These are phyloP conservation scores for Drosophila sechellia DNA, from an alignment of 1,140 invertebrate genomes.

Conservation along the genomic window DNA sequence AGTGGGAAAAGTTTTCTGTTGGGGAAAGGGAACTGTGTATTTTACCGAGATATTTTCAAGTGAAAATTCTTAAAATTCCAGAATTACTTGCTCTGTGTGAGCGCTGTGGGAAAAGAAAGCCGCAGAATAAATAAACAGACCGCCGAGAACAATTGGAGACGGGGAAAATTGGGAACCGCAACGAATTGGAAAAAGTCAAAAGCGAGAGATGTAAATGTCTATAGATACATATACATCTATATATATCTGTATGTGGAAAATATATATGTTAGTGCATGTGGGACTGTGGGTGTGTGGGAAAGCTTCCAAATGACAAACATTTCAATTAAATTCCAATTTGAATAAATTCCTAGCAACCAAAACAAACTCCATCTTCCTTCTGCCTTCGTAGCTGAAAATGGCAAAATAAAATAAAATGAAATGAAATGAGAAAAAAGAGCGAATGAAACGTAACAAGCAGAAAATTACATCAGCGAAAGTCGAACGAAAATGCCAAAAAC, in stretches of 20 bases:
- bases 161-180: conserved; percentile 21
- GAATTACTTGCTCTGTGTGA: conserved; percentile 21
- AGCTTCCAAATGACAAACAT: conserved; percentile 66
- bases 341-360: conserved; percentile 56
- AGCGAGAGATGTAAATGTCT: conserved; percentile 6
- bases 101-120: conserved; percentile 28
- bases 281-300: conserved; percentile 31
- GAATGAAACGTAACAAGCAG: conserved; percentile 63
- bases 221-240: not conserved
- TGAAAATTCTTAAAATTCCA: conserved; percentile 33
- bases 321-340: conserved; percentile 72
- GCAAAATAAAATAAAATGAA: conserved; percentile 36
- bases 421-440: conserved; percentile 3
- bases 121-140: conserved; percentile 51
- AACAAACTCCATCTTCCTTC: conserved; percentile 42
- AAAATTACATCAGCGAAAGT: conserved; percentile 62
- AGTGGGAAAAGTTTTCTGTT: not conserved
- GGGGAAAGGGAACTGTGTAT: not conserved
- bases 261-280: conserved; percentile 1
- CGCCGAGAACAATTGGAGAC: conserved; percentile 14
- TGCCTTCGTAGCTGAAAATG: not conserved
- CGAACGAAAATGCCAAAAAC: conserved; percentile 38
- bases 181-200: conserved; percentile 45
- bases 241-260: too few species aligned
- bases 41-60: not conserved